Conservation (phyloP, 2,888 invertebrate species). For the Ceriagrion tenellum region DNA sequence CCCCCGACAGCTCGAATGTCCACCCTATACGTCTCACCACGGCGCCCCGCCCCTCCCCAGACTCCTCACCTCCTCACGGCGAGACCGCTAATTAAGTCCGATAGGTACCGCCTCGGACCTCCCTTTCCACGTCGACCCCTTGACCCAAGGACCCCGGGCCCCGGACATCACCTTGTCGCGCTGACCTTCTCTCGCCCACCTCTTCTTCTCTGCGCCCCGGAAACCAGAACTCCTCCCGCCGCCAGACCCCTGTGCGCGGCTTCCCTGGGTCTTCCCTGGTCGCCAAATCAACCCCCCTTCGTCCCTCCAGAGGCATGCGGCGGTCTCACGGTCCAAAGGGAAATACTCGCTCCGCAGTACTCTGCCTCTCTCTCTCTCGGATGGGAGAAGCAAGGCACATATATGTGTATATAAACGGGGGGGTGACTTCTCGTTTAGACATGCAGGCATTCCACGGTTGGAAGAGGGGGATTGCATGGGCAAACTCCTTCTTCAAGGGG, state of each 20-base stretch:
- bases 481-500: too few relatives aligned
- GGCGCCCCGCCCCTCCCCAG: neutral
- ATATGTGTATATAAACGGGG: neutral
- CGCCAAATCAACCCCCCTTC: neutral
- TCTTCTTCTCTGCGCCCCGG: too few relatives aligned
- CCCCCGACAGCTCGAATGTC: neutral
- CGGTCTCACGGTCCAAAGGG: neutral
- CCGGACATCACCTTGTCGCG: neutral
- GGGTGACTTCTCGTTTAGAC: neutral
- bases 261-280: neutral
- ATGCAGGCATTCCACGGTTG: neutral
- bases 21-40: neutral
- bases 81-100: conserved; percentile 59
- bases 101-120: neutral
- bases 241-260: neutral
- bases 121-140: neutral
- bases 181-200: neutral
- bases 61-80: neutral
- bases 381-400: neutral
- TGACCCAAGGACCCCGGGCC: neutral
- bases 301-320: neutral
- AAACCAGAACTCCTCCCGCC: neutral
- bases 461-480: neutral
- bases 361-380: neutral
- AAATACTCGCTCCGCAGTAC: neutral